Conservation (phyloP, 2,113 vertebrate genomes). For the Colinus virginianus region DNA sequence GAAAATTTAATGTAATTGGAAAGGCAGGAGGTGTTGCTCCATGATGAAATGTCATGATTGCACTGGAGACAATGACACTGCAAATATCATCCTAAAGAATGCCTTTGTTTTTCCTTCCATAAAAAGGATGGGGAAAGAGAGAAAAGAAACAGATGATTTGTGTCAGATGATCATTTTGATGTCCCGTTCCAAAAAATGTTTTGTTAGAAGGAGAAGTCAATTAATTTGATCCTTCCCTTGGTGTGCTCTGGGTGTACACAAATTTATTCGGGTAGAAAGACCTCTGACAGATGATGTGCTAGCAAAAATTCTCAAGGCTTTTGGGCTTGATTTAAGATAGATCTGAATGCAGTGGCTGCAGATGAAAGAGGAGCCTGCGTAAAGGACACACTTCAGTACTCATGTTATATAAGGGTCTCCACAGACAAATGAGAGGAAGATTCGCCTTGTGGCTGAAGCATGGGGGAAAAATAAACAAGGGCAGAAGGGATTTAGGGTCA, state of each 20-base stretch:
- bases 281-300: background rate
- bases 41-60: background rate
- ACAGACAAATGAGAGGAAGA: rapidly evolving
- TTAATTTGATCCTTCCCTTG: background rate
- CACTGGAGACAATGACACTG: background rate
- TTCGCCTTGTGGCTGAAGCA: background rate
- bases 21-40: background rate
- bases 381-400: background rate
- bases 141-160: background rate
- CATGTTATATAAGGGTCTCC: background rate
- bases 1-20: constrained; percentile 16
- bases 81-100: background rate
- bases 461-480: background rate
- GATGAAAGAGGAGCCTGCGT: background rate
- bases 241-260: background rate
- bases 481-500: background rate
- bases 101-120: background rate
- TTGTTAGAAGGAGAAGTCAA: background rate
- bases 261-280: background rate
- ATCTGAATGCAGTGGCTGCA: background rate
- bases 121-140: background rate
- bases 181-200: background rate
- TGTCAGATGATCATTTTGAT: background rate
- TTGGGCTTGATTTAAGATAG: background rate
- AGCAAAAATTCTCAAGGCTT: background rate